These are phyloP conservation scores for Sceloporus tristichus DNA, from an alignment of 2,113 vertebrate species.

Conservation along the genomic window DNA sequence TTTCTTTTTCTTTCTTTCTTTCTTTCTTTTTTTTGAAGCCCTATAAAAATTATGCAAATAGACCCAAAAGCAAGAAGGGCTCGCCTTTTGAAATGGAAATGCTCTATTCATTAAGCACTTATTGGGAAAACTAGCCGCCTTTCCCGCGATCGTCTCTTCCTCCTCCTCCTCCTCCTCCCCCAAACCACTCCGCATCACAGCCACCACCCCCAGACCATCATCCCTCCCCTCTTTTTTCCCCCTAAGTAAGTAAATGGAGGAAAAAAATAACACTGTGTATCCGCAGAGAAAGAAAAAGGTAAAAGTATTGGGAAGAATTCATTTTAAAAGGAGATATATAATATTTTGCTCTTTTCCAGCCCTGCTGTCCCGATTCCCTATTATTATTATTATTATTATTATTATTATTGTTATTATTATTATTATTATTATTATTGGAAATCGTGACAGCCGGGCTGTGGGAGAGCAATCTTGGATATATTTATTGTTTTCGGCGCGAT, in stretches of 20 bases:
- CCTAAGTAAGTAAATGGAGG: not conserved
- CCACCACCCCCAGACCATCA: not conserved
- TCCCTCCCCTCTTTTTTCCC: not conserved
- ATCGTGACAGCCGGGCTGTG: too few species aligned
- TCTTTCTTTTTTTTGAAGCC: conserved; percentile 36
- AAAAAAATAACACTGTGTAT: conserved; percentile 14
- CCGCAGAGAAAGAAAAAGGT: conserved; percentile 33
- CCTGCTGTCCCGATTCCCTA: too few species aligned
- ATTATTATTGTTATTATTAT: too few species aligned
- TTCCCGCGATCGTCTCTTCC: conserved; percentile 8
- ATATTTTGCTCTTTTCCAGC: too few species aligned
- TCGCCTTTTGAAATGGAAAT: conserved; percentile 74
- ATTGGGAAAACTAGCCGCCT: conserved; percentile 60
- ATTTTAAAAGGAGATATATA: not conserved
- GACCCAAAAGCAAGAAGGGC: conserved; percentile 59
- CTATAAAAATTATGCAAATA: conserved; percentile 71
- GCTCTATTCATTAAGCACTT: conserved; percentile 53
- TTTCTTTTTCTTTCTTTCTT: conserved; percentile 22
- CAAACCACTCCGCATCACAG: not conserved
- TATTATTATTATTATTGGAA: too few species aligned
- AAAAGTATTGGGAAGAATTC: not conserved
- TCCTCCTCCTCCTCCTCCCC: not conserved
- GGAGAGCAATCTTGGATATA: too few species aligned
- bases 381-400: too few species aligned
- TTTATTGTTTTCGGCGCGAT: too few species aligned